Percentiles rank a stretch among this genome's conserved stretches.
Conservation (phyloP, 2,888 invertebrate genomes). For the Scelioninae gen. 1 region DNA sequence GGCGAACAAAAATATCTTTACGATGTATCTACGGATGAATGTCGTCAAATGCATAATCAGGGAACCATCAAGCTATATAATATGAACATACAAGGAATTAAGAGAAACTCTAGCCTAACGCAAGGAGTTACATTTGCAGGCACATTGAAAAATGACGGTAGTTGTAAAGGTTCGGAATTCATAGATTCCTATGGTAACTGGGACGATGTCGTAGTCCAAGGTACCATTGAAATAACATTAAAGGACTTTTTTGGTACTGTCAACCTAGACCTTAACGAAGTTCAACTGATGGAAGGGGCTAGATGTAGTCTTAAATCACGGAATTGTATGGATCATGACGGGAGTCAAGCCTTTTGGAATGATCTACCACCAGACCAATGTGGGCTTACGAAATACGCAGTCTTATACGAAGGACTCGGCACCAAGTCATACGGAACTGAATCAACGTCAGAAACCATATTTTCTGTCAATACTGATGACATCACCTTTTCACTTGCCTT, state of each 20-base stretch:
- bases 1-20: conserved; percentile 3
- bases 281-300: not conserved
- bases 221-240: conserved; percentile 3
- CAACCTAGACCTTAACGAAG: conserved; percentile 1
- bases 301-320: not conserved
- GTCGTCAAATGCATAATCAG: not conserved
- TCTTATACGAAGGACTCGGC: not conserved
- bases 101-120: too few species aligned
- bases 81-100: too few species aligned
- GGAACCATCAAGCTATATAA: too few species aligned
- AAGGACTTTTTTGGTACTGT: conserved; percentile 12
- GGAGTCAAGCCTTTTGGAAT: conserved; percentile 12
- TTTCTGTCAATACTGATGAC: not conserved
- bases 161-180: too few species aligned
- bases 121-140: too few species aligned
- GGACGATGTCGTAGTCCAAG: too few species aligned
- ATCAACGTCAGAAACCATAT: too few species aligned
- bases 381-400: not conserved
- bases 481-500: too few species aligned
- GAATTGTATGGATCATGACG: conserved; percentile 5
- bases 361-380: not conserved
- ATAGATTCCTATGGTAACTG: too few species aligned
- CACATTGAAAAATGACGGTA: too few species aligned
- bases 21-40: not conserved
- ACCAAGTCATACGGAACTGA: not conserved